Conservation (phyloP, 2,113 vertebrate species). For the Girardinichthys multiradiatus region DNA sequence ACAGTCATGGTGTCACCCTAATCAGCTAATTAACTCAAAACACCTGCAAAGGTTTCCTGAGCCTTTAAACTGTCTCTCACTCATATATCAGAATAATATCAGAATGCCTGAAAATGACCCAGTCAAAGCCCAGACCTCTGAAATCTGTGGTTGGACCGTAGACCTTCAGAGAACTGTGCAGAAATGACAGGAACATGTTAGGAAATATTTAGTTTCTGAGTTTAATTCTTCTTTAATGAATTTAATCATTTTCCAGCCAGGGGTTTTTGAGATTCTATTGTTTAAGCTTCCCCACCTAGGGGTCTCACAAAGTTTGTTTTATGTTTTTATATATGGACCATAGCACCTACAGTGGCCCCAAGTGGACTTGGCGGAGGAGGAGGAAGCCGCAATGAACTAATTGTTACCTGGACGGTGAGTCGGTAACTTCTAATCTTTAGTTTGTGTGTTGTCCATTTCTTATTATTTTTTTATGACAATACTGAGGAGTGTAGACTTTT, state of each 20-base stretch:
- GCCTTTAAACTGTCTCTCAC: too few species aligned
- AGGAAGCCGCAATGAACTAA: slow-evolving; percentile 91
- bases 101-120: too few species aligned
- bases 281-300: background rate
- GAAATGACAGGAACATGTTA: background rate
- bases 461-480: background rate
- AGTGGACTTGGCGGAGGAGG: slow-evolving; percentile 94
- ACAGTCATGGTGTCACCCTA: too few species aligned
- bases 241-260: background rate
- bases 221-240: background rate
- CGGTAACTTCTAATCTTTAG: background rate
- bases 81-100: too few species aligned
- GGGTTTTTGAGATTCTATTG: background rate
- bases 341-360: slow-evolving; percentile 94
- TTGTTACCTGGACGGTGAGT: slow-evolving; percentile 94
- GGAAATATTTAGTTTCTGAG: background rate
- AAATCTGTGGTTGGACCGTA: too few species aligned
- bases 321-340: background rate
- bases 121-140: too few species aligned
- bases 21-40: too few species aligned
- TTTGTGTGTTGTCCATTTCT: background rate
- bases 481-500: background rate
- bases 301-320: background rate
- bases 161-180: too few species aligned
- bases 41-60: too few species aligned